Base-by-base conservation (phyloP, 2,888 invertebrate species). In the Cephalotes varians region DNA sequence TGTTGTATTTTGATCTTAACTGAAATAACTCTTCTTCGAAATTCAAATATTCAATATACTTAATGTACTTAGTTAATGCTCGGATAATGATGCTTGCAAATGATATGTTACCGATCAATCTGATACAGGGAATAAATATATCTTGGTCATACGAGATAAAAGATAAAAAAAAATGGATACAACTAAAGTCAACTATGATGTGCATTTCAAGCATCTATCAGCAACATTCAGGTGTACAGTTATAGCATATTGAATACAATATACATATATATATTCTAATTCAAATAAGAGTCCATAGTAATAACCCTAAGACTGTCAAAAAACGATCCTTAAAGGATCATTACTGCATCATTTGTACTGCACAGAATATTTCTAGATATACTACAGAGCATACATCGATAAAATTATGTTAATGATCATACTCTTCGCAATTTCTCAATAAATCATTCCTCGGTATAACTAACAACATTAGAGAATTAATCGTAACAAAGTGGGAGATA, bases 381-480 rank as follows among this genome's bases (percentile, higher is more conserved):
- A 77, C 40, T 65, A 28, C 54, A 84, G 82, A 81, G 81, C 86
- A 88, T 86, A 79, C 86, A 85, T 47, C 15, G 77, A 85, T 25
- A 83, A 87, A 88, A 81, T 84, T 67, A 85, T 83, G 77, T 71
- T 37, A 51, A 62, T 62, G 15, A 67, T 67, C 18, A n/a, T 64
- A 79, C 9, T 37, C 7, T 56, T 54, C n/a, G 54, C 40, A 51
- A 58, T 77, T 77, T 77, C 67, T 77, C 40, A 44, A 77, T 47
- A 77, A 77, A 77, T 77, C 77, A 77, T 67, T 77, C 77, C 34
- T 77, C 31, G 34, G 18, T 67, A 10, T 56, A 67, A 74, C 21
- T 77, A 87, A 56, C 76, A 80, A 86, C 54, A 51, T 76, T 87
- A 87, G 44, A 85, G 64, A 82, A 86, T 47, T 82, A 72, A 83